These are phyloP conservation scores for Phalloptychus januarius DNA, from an alignment of 2,797 vertebrate species.

Conservation along the genomic window DNA sequence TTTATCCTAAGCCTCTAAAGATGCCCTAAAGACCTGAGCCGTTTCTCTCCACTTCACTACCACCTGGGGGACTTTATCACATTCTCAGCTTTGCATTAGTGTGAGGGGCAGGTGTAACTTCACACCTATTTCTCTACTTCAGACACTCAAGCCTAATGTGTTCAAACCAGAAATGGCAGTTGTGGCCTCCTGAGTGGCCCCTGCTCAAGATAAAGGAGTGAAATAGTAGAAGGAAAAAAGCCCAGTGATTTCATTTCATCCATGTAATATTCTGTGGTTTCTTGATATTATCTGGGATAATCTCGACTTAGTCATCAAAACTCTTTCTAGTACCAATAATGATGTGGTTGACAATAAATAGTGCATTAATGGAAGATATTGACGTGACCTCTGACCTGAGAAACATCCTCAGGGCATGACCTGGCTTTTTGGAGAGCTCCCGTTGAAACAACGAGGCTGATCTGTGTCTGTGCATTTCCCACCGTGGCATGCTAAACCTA, in stretches of 20 bases:
- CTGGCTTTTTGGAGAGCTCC: slow-evolving; percentile 53
- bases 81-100: slow-evolving; percentile 59
- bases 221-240: not conserved
- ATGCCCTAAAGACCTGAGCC: slow-evolving; percentile 55
- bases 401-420: slow-evolving; percentile 62
- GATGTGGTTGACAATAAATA: slow-evolving; percentile 87
- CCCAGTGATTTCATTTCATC: slow-evolving; percentile 3
- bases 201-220: slow-evolving; percentile 27
- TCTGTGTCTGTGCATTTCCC: slow-evolving; percentile 84
- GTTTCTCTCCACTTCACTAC: slow-evolving; percentile 44
- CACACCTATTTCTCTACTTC: slow-evolving; percentile 63
- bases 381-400: slow-evolving; percentile 91
- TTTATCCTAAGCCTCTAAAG: slow-evolving; percentile 65
- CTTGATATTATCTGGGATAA: slow-evolving; percentile 6
- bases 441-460: slow-evolving; percentile 73
- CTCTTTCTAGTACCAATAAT: slow-evolving; percentile 56
- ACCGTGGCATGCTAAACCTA: slow-evolving; percentile 78
- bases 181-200: slow-evolving; percentile 49
- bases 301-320: not conserved
- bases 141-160: slow-evolving; percentile 51
- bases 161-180: slow-evolving; percentile 49
- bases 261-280: not conserved
- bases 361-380: slow-evolving; percentile 89
- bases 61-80: slow-evolving; percentile 60
- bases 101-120: slow-evolving; percentile 63